Evolutionary conservation across 2,113 vertebrate species (phyloP).

Genomic region (Daubentonia madagascariensis): DNA sequence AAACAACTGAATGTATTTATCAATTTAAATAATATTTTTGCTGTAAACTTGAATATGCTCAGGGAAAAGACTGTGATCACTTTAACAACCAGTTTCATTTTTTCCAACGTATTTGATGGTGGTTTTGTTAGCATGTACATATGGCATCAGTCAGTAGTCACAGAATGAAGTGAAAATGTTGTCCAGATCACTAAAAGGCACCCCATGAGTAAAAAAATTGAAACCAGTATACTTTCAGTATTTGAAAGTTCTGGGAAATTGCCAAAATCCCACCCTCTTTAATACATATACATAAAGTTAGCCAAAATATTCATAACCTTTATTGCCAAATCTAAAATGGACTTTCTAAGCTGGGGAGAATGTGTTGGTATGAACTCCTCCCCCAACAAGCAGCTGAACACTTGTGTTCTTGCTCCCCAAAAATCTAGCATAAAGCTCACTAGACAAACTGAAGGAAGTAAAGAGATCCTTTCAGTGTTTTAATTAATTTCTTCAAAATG

Average conservation of each 20-base stretch:
- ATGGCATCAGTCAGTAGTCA: constrained; percentile 3
- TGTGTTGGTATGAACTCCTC: background rate
- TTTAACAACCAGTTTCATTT: background rate
- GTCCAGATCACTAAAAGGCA: constrained; percentile 34
- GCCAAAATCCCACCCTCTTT: constrained; percentile 40
- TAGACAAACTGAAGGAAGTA: background rate
- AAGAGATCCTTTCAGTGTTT: background rate
- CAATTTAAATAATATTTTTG: constrained; percentile 1
- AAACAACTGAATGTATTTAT: background rate
- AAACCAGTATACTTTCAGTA: background rate
- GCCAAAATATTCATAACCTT: constrained; percentile 45
- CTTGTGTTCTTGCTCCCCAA: background rate
- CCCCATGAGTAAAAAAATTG: constrained; percentile 10
- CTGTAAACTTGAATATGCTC: background rate
- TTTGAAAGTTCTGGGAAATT: constrained; percentile 57
- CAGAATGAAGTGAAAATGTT: constrained; percentile 21
- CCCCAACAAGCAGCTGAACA: background rate
- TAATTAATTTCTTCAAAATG: background rate
- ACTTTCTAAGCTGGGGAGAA: background rate
- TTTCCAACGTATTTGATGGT: background rate
- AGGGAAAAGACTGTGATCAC: background rate
- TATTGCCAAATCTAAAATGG: constrained; percentile 25
- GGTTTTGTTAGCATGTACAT: background rate
- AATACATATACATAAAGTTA: constrained; percentile 27
- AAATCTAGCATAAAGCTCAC: background rate